Evolutionary conservation across 1,140 invertebrate species (phyloP).

Genomic region (Agrilus planipennis): DNA sequence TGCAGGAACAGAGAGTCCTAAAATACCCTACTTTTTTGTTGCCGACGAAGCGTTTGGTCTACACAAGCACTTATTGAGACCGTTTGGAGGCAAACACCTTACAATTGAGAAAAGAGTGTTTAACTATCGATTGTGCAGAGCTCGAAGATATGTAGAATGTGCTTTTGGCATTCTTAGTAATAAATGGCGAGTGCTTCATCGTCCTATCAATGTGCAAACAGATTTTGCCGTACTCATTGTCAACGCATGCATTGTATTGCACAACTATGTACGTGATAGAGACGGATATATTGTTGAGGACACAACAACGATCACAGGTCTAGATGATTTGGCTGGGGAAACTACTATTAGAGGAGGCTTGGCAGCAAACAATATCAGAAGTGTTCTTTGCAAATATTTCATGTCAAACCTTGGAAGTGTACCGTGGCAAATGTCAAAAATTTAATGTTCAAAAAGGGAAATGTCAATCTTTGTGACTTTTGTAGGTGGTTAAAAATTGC

Average conservation of each 20-base stretch:
- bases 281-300: slow-evolving; percentile 11
- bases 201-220: slow-evolving; percentile 14
- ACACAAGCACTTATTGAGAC: slow-evolving; percentile 24
- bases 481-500: slow-evolving; percentile 21
- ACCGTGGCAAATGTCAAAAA: slow-evolving; percentile 3
- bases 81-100: slow-evolving; percentile 25
- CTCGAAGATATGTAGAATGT: slow-evolving; percentile 33
- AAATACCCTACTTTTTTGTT: slow-evolving; percentile 18
- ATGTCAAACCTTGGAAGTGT: slow-evolving; percentile 1
- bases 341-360: slow-evolving; percentile 6
- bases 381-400: slow-evolving; percentile 12
- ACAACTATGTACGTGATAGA: slow-evolving; percentile 10
- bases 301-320: slow-evolving; percentile 6
- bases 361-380: slow-evolving; percentile 9
- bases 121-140: slow-evolving; percentile 34
- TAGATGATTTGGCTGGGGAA: slow-evolving; percentile 10
- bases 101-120: slow-evolving; percentile 28
- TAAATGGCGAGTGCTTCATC: slow-evolving; percentile 28
- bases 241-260: slow-evolving; percentile 9
- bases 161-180: slow-evolving; percentile 22
- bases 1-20: slow-evolving; percentile 9
- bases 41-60: slow-evolving; percentile 30
- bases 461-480: too few species aligned
- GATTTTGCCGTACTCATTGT: slow-evolving; percentile 12
- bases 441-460: too few species aligned